These are phyloP conservation scores for Sinohyriopsis cumingii DNA, from an alignment of 2,888 invertebrate species.

Conservation along the genomic window DNA sequence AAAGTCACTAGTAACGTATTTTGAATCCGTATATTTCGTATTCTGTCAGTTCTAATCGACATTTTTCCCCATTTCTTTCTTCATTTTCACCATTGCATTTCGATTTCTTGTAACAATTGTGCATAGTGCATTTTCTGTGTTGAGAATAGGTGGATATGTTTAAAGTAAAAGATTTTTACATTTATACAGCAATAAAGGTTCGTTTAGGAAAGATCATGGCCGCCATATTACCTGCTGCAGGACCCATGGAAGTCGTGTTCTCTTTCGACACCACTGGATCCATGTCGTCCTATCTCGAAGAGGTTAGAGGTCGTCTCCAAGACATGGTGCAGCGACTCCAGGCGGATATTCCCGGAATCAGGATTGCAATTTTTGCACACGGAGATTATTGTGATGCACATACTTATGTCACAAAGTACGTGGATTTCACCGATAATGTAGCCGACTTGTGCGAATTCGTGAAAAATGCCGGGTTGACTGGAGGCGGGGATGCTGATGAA, in stretches of 20 bases:
- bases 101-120: too few relatives aligned
- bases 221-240: constrained; percentile 11
- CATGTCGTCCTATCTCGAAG: constrained; percentile 47
- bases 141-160: too few relatives aligned
- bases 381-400: constrained; percentile 64
- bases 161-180: too few relatives aligned
- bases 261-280: constrained; percentile 65
- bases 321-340: constrained; percentile 65
- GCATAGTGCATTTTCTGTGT: too few relatives aligned
- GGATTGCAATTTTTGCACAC: constrained; percentile 66
- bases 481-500: constrained; percentile 65
- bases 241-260: constrained; percentile 59
- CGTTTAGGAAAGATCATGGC: too few relatives aligned
- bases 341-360: constrained; percentile 63
- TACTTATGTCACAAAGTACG: constrained; percentile 42
- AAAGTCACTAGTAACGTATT: too few relatives aligned
- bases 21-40: too few relatives aligned
- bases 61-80: too few relatives aligned
- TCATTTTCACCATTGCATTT: too few relatives aligned
- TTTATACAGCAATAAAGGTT: too few relatives aligned
- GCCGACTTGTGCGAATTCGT: constrained; percentile 47
- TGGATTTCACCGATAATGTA: constrained; percentile 38
- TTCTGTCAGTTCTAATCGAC: too few relatives aligned
- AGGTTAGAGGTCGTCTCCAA: constrained; percentile 53
- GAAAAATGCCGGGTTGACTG: constrained; percentile 47